Evolutionary conservation across 2,888 invertebrate species (phyloP).

Genomic region (Stomorhina lunata): DNA sequence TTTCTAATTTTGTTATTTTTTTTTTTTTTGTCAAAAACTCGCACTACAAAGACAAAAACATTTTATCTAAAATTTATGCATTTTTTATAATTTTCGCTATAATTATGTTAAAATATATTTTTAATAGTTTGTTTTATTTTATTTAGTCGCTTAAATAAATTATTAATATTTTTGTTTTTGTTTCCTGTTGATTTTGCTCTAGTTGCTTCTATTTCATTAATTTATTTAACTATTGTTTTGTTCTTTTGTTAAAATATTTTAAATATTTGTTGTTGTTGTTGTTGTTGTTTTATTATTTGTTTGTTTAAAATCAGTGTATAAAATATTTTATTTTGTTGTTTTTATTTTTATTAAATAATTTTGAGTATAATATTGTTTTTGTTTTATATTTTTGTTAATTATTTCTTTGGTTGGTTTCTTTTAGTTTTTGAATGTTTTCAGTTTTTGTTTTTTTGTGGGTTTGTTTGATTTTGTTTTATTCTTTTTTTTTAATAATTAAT

Average conservation of each 20-base stretch:
- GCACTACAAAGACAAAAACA: constrained; percentile 57
- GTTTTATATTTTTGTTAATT: constrained; percentile 64
- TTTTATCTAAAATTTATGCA: constrained; percentile 58
- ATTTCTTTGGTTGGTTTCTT: constrained; percentile 54
- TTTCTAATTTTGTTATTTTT: constrained; percentile 13
- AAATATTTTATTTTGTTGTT: constrained; percentile 67
- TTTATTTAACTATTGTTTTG: constrained; percentile 32
- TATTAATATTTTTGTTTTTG: constrained; percentile 1
- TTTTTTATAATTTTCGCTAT: background rate
- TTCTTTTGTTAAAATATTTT: constrained; percentile 9
- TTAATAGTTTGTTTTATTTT: constrained; percentile 6
- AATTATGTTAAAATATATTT: constrained; percentile 25
- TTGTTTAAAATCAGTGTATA: constrained; percentile 76
- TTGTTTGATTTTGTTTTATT: constrained; percentile 35
- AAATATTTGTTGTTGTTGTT: constrained; percentile 34
- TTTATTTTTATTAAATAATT: constrained; percentile 24
- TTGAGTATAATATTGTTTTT: constrained; percentile 33
- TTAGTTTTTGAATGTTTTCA: constrained; percentile 34
- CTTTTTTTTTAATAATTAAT: background rate
- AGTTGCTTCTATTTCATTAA: background rate
- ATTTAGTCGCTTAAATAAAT: constrained; percentile 28
- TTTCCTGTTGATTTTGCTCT: background rate
- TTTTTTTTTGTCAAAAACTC: constrained; percentile 25
- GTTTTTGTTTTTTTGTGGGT: constrained; percentile 26
- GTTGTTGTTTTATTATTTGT: too few relatives aligned